Conservation (phyloP, 2,113 vertebrate genomes). For the Cynoglossus semilaevis region DNA sequence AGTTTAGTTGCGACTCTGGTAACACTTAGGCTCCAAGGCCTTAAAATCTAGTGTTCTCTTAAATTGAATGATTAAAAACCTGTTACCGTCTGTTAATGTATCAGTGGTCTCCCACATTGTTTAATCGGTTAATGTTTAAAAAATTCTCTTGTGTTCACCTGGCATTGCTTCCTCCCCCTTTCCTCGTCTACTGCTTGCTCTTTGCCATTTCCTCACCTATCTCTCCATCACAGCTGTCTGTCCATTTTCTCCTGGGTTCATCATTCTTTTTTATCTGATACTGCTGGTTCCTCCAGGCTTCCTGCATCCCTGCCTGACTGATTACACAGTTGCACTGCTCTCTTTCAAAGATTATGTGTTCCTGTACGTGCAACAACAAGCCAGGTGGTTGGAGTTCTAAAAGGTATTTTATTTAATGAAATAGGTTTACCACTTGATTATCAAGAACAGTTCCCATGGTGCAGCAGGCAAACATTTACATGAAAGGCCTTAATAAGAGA, state of each 20-base stretch:
- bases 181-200: slow-evolving; percentile 38
- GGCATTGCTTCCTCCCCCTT: slow-evolving; percentile 20
- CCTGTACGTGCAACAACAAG: slow-evolving; percentile 34
- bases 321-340: slow-evolving; percentile 47
- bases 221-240: slow-evolving; percentile 57
- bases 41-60: too few species aligned
- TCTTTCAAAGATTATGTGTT: slow-evolving; percentile 40
- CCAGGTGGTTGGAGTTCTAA: slow-evolving; percentile 16
- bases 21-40: too few species aligned
- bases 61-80: too few species aligned
- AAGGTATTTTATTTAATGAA: background rate
- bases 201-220: slow-evolving; percentile 49
- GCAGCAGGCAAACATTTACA: slow-evolving; percentile 1
- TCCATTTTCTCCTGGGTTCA: slow-evolving; percentile 60
- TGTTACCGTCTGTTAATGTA: too few species aligned
- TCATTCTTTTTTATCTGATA: slow-evolving; percentile 58
- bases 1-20: too few species aligned
- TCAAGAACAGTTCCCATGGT: background rate
- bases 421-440: slow-evolving; percentile 15
- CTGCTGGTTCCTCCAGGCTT: slow-evolving; percentile 55
- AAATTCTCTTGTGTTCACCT: background rate
- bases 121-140: background rate
- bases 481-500: background rate
- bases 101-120: too few species aligned
- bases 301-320: slow-evolving; percentile 53